phyloP scores from a whole-genome alignment of 2,113 vertebrate genomes.

The Microcebus murinus region DNA sequence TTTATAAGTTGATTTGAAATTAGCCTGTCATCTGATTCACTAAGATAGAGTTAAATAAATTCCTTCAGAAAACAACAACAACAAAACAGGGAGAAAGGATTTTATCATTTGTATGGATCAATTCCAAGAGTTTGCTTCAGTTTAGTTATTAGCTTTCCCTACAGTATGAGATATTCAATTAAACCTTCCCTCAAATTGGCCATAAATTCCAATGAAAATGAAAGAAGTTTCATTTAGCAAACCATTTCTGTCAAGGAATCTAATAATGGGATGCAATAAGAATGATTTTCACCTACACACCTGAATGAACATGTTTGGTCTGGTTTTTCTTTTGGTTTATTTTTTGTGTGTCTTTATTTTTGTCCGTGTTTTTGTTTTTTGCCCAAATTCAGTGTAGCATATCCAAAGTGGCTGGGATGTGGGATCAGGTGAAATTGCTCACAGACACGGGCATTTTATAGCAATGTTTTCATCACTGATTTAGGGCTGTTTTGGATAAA shows the following conservation, averaged over 20 bases:
- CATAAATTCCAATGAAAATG: constrained; percentile 79
- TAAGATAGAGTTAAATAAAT: constrained; percentile 70
- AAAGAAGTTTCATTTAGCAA: constrained; percentile 77
- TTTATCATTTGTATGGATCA: constrained; percentile 76
- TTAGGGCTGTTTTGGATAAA: background rate
- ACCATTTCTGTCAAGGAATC: constrained; percentile 66
- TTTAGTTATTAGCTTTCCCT: constrained; percentile 79
- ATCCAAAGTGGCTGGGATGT: background rate
- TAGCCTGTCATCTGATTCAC: constrained; percentile 57
- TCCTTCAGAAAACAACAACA: constrained; percentile 26
- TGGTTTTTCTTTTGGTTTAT: background rate
- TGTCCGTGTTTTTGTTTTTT: background rate
- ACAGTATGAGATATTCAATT: constrained; percentile 80
- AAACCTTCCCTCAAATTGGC: constrained; percentile 82
- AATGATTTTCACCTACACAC: constrained; percentile 64
- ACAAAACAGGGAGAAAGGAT: constrained; percentile 27
- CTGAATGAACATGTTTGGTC: constrained; percentile 45
- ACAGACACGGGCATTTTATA: background rate
- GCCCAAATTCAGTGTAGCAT: background rate
- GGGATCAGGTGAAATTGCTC: background rate
- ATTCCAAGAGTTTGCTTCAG: constrained; percentile 74
- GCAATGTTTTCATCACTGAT: background rate
- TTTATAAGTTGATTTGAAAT: constrained; percentile 55
- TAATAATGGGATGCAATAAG: constrained; percentile 64
- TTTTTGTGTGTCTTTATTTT: background rate